Evolutionary conservation across 2,888 invertebrate species (phyloP).

Genomic region (Cacoxenus indagator): DNA sequence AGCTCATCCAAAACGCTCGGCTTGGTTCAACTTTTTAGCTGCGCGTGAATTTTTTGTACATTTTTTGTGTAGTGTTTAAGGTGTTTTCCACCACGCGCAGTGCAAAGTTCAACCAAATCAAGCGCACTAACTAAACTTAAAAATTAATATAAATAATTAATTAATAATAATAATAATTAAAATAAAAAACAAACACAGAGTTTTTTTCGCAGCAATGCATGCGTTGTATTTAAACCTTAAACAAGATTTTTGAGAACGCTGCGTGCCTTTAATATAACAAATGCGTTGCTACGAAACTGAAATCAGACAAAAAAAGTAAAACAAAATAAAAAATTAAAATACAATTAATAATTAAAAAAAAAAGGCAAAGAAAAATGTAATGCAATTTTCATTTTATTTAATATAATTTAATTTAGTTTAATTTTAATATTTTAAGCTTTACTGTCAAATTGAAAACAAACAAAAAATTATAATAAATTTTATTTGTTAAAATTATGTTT

Average conservation of each 20-base stretch:
- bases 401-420: slow-evolving; percentile 21
- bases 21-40: slow-evolving; percentile 4
- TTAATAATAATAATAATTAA: slow-evolving; percentile 20
- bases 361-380: slow-evolving; percentile 28
- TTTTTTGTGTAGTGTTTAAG: slow-evolving; percentile 59
- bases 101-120: slow-evolving; percentile 7
- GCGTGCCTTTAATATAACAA: slow-evolving; percentile 84
- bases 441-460: slow-evolving; percentile 22
- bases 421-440: slow-evolving; percentile 29
- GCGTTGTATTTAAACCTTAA: slow-evolving; percentile 59
- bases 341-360: background rate
- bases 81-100: slow-evolving; percentile 42
- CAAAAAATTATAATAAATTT: slow-evolving; percentile 27
- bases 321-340: slow-evolving; percentile 20
- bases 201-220: slow-evolving; percentile 38
- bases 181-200: background rate
- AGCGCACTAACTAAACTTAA: slow-evolving; percentile 4
- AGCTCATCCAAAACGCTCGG: too few relatives aligned
- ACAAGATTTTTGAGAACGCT: slow-evolving; percentile 76
- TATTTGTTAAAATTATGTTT: slow-evolving; percentile 28
- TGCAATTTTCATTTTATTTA: slow-evolving; percentile 30
- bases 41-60: slow-evolving; percentile 30
- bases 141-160: slow-evolving; percentile 15
- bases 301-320: slow-evolving; percentile 23
- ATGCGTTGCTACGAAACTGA: slow-evolving; percentile 71